These are phyloP conservation scores for Hestina assimilis DNA, from an alignment of 1,140 invertebrate genomes.

Conservation along the genomic window DNA sequence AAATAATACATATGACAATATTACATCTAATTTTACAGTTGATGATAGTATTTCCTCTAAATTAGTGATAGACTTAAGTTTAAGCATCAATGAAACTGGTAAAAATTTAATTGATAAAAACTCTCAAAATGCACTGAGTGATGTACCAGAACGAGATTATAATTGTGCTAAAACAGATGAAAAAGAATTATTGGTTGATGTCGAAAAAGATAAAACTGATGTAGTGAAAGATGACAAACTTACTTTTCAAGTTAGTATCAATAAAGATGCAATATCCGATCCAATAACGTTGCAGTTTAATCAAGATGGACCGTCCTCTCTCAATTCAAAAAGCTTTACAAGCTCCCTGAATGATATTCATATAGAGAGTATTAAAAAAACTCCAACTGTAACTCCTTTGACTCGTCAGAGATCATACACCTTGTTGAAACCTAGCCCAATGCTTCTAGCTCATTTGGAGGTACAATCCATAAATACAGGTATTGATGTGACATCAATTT, in stretches of 20 bases:
- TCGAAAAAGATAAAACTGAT: slow-evolving; percentile 13
- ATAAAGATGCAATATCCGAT: slow-evolving; percentile 40
- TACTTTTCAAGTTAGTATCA: slow-evolving; percentile 36
- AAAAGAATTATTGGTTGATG: slow-evolving; percentile 29
- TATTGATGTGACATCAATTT: slow-evolving; percentile 74
- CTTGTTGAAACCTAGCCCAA: slow-evolving; percentile 80
- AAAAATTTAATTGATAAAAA: slow-evolving; percentile 34
- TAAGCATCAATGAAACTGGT: slow-evolving; percentile 49
- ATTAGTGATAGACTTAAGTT: slow-evolving; percentile 54
- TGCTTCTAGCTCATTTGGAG: slow-evolving; percentile 80
- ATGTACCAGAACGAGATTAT: slow-evolving; percentile 59
- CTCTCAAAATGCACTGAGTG: slow-evolving; percentile 32
- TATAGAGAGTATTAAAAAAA: slow-evolving; percentile 47
- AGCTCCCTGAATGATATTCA: slow-evolving; percentile 70
- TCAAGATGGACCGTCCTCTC: slow-evolving; percentile 55
- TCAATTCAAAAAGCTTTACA: slow-evolving; percentile 71
- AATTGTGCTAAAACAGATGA: slow-evolving; percentile 31
- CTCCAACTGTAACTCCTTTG: slow-evolving; percentile 55
- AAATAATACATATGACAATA: slow-evolving; percentile 32
- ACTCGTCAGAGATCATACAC: slow-evolving; percentile 82
- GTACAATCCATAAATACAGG: slow-evolving; percentile 70
- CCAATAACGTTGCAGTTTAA: slow-evolving; percentile 36
- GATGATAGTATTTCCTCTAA: slow-evolving; percentile 36
- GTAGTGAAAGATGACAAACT: slow-evolving; percentile 31
- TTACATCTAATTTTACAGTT: slow-evolving; percentile 31